phyloP scores from a whole-genome alignment of 2,113 vertebrate genomes.

The Eulemur macaco region DNA sequence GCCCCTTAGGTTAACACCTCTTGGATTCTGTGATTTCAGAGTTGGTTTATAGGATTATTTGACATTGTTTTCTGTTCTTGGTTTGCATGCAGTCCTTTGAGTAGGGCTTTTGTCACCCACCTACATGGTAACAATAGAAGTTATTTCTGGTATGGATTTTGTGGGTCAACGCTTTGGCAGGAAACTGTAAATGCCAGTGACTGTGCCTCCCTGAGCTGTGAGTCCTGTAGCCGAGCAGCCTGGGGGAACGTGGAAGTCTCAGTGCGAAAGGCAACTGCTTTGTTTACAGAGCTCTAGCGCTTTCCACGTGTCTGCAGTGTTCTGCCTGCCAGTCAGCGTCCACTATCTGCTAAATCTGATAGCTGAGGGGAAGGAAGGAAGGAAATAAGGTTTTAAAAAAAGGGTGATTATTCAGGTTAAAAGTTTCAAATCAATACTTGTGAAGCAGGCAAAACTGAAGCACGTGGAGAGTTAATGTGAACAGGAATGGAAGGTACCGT shows the following conservation, averaged over 20 bases:
- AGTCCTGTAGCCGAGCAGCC: neutral
- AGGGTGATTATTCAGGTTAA: neutral
- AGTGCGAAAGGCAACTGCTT: neutral
- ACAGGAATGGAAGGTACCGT: neutral
- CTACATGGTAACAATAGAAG: neutral
- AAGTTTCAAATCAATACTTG: neutral
- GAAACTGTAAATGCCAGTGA: neutral
- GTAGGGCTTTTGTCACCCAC: neutral
- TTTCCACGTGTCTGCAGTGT: neutral
- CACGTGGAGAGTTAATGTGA: neutral
- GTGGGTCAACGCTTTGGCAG: conserved; percentile 11
- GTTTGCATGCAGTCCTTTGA: neutral
- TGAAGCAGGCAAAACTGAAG: neutral
- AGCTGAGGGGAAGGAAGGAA: neutral
- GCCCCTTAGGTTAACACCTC: neutral
- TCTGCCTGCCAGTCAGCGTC: neutral
- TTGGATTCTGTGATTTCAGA: neutral
- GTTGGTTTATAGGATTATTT: neutral
- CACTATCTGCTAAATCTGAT: neutral
- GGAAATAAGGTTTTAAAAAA: neutral
- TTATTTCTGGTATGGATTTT: conserved; percentile 53
- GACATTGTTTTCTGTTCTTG: neutral
- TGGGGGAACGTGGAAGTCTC: neutral
- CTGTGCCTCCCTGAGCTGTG: neutral
- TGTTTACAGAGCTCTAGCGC: neutral